Evolutionary conservation across 2,113 vertebrate species (phyloP).

Genomic region (Malurus cyaneus): DNA sequence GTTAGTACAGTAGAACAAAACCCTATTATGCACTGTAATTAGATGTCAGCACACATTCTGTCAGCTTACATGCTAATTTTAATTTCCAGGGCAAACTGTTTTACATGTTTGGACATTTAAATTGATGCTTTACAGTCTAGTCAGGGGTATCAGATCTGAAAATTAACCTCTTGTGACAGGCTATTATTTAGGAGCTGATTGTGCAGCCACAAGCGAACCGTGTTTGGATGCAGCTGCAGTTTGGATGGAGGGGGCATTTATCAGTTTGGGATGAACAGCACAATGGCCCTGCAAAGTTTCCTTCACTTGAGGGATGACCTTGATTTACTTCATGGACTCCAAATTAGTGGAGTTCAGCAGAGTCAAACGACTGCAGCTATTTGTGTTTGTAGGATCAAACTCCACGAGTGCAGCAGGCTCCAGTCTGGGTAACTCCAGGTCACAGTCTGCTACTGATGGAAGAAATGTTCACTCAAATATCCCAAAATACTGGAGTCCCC

Average conservation of each 20-base stretch:
- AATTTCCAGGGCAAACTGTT: neutral
- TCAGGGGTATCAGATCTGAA: neutral
- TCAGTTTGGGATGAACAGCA: neutral
- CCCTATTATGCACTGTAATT: slow-evolving; percentile 6
- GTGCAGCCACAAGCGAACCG: neutral
- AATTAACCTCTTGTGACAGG: slow-evolving; percentile 26
- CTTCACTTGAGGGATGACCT: neutral
- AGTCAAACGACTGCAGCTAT: neutral
- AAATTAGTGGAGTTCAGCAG: neutral
- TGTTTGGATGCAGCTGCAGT: neutral
- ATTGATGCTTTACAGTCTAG: neutral
- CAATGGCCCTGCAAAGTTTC: neutral
- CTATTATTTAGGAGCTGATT: slow-evolving; percentile 13
- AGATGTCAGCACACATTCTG: neutral
- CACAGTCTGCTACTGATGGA: neutral
- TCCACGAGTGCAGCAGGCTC: neutral
- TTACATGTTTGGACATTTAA: slow-evolving; percentile 6
- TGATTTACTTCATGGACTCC: neutral
- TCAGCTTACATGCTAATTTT: neutral
- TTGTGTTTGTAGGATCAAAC: neutral
- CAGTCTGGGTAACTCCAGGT: neutral
- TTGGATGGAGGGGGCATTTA: neutral
- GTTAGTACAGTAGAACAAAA: neutral
- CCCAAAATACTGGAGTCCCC: neutral
- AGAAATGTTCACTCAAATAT: neutral